Evolutionary conservation across 2,888 invertebrate genomes (phyloP).

Genomic region (Therioaphis trifolii): DNA sequence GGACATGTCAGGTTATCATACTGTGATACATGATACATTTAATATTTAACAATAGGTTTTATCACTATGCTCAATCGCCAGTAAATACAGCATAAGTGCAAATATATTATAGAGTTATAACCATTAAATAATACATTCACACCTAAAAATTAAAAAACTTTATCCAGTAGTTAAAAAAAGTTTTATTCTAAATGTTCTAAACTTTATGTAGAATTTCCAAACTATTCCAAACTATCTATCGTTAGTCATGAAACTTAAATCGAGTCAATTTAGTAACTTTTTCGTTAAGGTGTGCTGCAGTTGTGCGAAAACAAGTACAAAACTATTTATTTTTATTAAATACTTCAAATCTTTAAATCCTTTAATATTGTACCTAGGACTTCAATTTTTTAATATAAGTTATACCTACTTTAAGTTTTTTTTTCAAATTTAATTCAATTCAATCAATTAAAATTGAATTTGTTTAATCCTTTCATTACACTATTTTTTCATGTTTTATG

Average conservation of each 20-base stretch:
- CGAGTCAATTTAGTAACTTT: not conserved
- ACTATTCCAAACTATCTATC: not conserved
- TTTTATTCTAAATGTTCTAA: not conserved
- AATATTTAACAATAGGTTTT: no score
- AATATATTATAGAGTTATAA: no score
- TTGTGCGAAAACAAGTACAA: no score
- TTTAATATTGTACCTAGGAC: no score
- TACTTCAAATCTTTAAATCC: not conserved
- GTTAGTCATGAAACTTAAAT: conserved; percentile 5
- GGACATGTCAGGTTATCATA: no score
- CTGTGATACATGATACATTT: no score
- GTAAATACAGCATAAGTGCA: no score
- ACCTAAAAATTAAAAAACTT: not conserved
- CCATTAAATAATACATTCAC: not conserved
- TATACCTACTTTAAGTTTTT: not conserved
- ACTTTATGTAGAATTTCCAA: not conserved
- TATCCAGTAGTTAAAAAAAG: not conserved
- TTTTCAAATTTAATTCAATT: not conserved
- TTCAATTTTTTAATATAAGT: not conserved
- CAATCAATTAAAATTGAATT: no score
- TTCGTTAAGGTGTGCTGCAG: no score
- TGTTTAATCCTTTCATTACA: no score
- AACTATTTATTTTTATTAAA: not conserved
- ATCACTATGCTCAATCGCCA: no score
- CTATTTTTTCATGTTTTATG: no score